Evolutionary conservation across 23 tunicate genomes (phyloP).

Genomic region (Diplosoma virens): DNA sequence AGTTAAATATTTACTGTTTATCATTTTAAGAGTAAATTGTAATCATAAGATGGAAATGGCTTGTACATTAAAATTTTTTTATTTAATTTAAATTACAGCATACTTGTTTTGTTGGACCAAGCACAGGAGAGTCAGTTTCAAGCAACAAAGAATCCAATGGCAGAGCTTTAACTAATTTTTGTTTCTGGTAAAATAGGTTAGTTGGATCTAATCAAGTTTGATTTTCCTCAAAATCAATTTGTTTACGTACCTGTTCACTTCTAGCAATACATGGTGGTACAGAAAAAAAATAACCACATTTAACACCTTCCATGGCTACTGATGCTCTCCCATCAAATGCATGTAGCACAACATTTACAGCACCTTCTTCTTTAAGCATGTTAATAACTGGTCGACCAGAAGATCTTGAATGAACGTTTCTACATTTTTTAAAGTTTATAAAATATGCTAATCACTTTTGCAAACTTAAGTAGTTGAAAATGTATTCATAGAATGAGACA

Average conservation of each 20-base stretch:
- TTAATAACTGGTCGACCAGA: slow-evolving; percentile 67
- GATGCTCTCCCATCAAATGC: slow-evolving; percentile 90
- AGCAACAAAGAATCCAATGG: slow-evolving; percentile 74
- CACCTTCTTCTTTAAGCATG: slow-evolving; percentile 50
- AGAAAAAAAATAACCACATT: slow-evolving; percentile 79
- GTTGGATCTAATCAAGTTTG: background rate
- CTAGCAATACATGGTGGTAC: slow-evolving; percentile 81
- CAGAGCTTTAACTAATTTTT: slow-evolving; percentile 72
- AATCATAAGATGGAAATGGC: too few relatives aligned
- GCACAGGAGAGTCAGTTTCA: slow-evolving; percentile 93
- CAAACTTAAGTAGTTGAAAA: background rate
- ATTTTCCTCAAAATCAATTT: background rate
- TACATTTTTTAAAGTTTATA: too few relatives aligned
- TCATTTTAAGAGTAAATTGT: too few relatives aligned
- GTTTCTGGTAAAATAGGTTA: slow-evolving; percentile 41
- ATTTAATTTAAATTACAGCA: too few relatives aligned
- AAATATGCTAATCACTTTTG: background rate
- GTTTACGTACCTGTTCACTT: slow-evolving; percentile 63
- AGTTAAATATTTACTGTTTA: background rate
- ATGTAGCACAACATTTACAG: slow-evolving; percentile 69
- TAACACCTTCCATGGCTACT: slow-evolving; percentile 69
- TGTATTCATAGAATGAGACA: too few relatives aligned
- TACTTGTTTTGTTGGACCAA: slow-evolving; percentile 69
- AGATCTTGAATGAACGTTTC: slow-evolving; percentile 86
- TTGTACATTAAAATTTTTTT: too few relatives aligned